phyloP scores from a whole-genome alignment of 2,797 vertebrate genomes.

The Lithobates sylvaticus region DNA sequence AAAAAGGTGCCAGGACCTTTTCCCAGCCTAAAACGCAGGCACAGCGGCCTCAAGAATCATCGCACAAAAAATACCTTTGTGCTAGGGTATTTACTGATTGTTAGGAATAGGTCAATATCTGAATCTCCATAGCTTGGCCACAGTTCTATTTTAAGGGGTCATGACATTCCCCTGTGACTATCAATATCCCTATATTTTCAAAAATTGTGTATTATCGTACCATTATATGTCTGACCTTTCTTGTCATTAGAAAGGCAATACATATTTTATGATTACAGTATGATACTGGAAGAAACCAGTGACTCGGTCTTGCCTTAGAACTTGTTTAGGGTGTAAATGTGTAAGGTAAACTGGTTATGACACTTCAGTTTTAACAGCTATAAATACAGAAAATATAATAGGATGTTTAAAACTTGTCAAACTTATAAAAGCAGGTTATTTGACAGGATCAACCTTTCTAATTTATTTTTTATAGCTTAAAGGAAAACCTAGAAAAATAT shows the following conservation, averaged over 20 bases:
- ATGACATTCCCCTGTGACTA: too few species aligned
- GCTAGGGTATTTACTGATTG: too few species aligned
- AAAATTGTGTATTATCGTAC: background rate
- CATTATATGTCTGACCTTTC: background rate
- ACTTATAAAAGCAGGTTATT: background rate
- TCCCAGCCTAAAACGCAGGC: too few species aligned
- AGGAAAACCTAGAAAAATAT: background rate
- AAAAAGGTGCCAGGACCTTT: too few species aligned
- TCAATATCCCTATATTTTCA: background rate
- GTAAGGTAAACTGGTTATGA: background rate
- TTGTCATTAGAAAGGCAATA: background rate
- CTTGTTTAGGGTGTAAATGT: background rate
- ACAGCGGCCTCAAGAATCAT: too few species aligned
- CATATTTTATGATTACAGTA: background rate
- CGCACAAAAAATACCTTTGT: too few species aligned
- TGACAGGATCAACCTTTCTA: background rate
- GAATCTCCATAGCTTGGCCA: too few species aligned
- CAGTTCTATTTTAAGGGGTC: too few species aligned
- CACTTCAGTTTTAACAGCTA: background rate
- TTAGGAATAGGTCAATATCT: too few species aligned
- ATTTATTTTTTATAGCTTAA: background rate
- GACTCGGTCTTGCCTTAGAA: background rate
- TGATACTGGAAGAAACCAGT: background rate
- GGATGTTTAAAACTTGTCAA: background rate
- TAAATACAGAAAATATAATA: background rate